These are phyloP conservation scores for Camptogramma bilineatum DNA, from an alignment of 2,888 invertebrate species.

Conservation along the genomic window DNA sequence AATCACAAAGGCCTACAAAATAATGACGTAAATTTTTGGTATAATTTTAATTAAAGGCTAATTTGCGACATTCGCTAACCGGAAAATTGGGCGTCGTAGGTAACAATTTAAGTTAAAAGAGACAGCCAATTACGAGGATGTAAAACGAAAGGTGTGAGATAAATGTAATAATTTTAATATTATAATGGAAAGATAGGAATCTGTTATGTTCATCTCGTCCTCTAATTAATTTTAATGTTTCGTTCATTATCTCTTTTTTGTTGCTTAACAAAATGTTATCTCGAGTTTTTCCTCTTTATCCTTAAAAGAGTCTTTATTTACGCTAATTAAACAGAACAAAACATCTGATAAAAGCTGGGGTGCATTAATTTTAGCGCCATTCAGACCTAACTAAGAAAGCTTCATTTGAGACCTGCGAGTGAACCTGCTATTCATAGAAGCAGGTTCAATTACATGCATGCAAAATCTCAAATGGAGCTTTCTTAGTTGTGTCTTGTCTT, in stretches of 20 bases:
- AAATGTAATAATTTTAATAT: constrained; percentile 37
- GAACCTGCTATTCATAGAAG: not conserved
- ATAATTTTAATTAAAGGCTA: constrained; percentile 79
- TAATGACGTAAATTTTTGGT: constrained; percentile 74
- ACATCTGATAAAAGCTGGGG: constrained; percentile 9
- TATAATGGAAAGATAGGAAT: constrained; percentile 38
- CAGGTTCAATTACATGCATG: too few species aligned
- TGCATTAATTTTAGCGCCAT: constrained; percentile 10
- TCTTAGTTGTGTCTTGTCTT: too few species aligned
- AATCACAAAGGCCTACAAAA: constrained; percentile 70
- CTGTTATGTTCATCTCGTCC: constrained; percentile 33
- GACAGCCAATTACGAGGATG: constrained; percentile 43
- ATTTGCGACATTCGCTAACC: constrained; percentile 70
- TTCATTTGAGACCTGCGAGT: not conserved
- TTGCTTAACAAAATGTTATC: constrained; percentile 23
- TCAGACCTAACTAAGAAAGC: not conserved
- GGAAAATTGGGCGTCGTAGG: constrained; percentile 63
- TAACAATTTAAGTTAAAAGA: constrained; percentile 52
- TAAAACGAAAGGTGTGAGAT: constrained; percentile 30
- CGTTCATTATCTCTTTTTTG: constrained; percentile 35
- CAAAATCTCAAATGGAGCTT: too few species aligned
- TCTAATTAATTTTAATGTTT: constrained; percentile 44
- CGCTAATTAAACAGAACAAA: constrained; percentile 23
- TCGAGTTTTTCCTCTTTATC: constrained; percentile 28
- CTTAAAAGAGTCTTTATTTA: constrained; percentile 26